phyloP scores from a whole-genome alignment of 2,888 invertebrate genomes.

The Luffia ferchaultella region DNA sequence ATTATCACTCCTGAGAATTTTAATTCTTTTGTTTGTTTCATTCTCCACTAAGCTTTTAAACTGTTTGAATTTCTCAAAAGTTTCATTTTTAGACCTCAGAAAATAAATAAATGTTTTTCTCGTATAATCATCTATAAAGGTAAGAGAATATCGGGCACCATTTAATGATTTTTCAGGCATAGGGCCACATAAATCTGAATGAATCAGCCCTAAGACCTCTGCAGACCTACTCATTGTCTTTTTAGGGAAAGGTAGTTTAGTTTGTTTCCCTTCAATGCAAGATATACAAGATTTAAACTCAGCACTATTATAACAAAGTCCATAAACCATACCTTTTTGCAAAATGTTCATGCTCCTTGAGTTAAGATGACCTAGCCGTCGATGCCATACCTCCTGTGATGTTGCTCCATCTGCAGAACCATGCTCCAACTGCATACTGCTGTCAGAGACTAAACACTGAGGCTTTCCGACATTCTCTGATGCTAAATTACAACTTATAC shows the following conservation, averaged over 20 bases:
- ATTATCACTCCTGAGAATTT: not conserved
- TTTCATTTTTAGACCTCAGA: slow-evolving; percentile 9
- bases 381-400: slow-evolving; percentile 12
- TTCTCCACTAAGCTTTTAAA: not conserved
- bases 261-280: too few species aligned
- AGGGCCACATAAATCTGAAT: slow-evolving; percentile 13
- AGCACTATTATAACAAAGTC: too few species aligned
- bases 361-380: slow-evolving; percentile 12
- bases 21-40: not conserved
- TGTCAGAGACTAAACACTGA: not conserved
- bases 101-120: slow-evolving; percentile 14
- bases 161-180: slow-evolving; percentile 9
- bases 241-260: too few species aligned
- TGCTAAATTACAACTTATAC: not conserved
- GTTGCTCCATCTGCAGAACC: not conserved
- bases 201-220: slow-evolving; percentile 11
- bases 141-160: slow-evolving; percentile 11
- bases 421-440: not conserved
- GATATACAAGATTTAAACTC: too few species aligned
- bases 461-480: not conserved
- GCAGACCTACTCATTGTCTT: slow-evolving; percentile 9
- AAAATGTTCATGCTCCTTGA: slow-evolving; percentile 10
- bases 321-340: slow-evolving; percentile 12
- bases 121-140: slow-evolving; percentile 10
- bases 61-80: slow-evolving; percentile 1